phyloP scores from a whole-genome alignment of 2,797 vertebrate species.

The Siniperca undulata region DNA sequence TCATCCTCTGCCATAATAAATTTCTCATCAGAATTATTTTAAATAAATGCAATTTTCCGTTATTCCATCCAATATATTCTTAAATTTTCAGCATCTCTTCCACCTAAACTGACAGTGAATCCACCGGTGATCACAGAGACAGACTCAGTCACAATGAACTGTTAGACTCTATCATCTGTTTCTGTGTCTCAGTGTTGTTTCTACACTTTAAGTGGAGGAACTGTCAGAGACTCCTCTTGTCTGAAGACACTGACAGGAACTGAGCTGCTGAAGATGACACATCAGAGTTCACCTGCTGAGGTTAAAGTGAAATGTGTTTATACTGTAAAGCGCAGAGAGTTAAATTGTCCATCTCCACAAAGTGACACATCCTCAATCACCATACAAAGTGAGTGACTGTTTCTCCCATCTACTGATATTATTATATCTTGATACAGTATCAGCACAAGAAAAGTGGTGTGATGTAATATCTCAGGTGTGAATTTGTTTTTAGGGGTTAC shows the following conservation, averaged over 20 bases:
- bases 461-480: background rate
- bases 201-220: rapidly evolving
- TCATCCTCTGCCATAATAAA: background rate
- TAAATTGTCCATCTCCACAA: background rate
- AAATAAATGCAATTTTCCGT: background rate
- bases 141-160: slow-evolving; percentile 55
- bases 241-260: slow-evolving; percentile 27
- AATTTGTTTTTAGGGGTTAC: background rate
- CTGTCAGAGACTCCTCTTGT: rapidly evolving
- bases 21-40: background rate
- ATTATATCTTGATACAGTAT: background rate
- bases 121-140: slow-evolving; percentile 37
- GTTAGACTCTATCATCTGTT: slow-evolving; percentile 43
- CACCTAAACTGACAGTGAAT: slow-evolving; percentile 31
- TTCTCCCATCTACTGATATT: background rate
- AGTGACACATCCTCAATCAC: slow-evolving; percentile 7
- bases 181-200: slow-evolving; percentile 46
- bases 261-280: slow-evolving; percentile 36
- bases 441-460: background rate
- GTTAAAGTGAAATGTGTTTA: slow-evolving; percentile 52
- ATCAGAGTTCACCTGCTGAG: slow-evolving; percentile 17
- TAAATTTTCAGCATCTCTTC: slow-evolving; percentile 17
- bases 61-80: background rate
- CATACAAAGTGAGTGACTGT: slow-evolving; percentile 31
- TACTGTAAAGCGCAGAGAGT: background rate